Percentiles rank a stretch among this genome's conserved stretches.
phyloP scores from a whole-genome alignment of 2,888 invertebrate species.

The Frankliniella fusca region DNA sequence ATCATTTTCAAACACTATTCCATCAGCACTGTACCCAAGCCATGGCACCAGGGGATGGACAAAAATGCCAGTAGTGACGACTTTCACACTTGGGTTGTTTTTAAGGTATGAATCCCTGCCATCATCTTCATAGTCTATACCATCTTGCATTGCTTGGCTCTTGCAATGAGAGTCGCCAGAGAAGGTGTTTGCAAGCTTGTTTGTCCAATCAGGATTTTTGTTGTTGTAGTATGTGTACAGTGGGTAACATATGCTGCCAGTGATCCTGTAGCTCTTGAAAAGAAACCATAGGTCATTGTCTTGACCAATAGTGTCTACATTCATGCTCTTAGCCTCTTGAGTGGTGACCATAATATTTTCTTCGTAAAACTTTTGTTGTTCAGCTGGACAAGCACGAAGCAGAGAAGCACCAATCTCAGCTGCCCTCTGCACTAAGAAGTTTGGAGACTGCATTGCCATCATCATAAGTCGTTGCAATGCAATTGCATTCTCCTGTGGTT shows the following conservation, averaged over 20 bases:
- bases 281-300: neutral
- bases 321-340: neutral
- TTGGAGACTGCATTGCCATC: too few relatives aligned
- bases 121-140: too few relatives aligned
- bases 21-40: neutral
- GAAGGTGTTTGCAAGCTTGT: neutral
- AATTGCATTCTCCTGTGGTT: too few relatives aligned
- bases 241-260: neutral
- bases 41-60: neutral
- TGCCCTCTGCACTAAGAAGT: neutral
- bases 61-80: neutral
- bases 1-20: neutral
- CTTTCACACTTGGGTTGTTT: too few relatives aligned
- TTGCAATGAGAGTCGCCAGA: too few relatives aligned
- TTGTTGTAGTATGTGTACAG: neutral
- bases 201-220: neutral
- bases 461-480: too few relatives aligned
- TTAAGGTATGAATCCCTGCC: too few relatives aligned
- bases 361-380: neutral
- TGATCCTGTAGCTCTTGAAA: neutral
- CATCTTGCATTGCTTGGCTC: too few relatives aligned
- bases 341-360: neutral
- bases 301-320: neutral
- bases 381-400: neutral
- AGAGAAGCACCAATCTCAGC: neutral